Evolutionary conservation across 1,140 invertebrate genomes (phyloP).

Genomic region (Charaxes varanes): DNA sequence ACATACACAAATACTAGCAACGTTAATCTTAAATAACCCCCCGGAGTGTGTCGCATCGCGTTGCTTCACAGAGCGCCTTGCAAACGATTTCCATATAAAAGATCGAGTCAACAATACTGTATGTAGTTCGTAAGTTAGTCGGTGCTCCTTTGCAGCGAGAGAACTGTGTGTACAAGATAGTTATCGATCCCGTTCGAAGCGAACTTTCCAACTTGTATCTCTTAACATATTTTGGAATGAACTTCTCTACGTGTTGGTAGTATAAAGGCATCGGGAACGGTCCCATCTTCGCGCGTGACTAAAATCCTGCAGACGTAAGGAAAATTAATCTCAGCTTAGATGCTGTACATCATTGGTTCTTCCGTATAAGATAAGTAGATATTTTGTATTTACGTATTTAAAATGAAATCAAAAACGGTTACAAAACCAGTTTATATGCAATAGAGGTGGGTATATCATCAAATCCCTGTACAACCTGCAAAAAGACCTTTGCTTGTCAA

Average conservation of each 20-base stretch:
- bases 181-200: conserved; percentile 27
- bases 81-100: conserved; percentile 23
- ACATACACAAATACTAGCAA: too few species aligned
- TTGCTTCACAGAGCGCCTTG: conserved; percentile 2
- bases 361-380: too few species aligned
- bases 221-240: conserved; percentile 33
- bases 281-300: conserved; percentile 9
- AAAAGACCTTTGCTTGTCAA: too few species aligned
- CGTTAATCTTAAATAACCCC: too few species aligned
- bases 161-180: conserved; percentile 22
- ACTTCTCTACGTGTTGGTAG: conserved; percentile 13
- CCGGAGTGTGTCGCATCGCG: conserved; percentile 2
- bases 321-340: too few species aligned
- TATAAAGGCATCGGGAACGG: conserved; percentile 6
- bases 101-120: conserved; percentile 24
- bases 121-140: conserved; percentile 12
- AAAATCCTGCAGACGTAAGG: too few species aligned
- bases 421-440: too few species aligned
- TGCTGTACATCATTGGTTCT: too few species aligned
- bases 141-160: conserved; percentile 13
- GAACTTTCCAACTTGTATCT: conserved; percentile 32
- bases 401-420: too few species aligned
- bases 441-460: too few species aligned
- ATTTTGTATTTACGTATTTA: too few species aligned
- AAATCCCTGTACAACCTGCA: too few species aligned